Evolutionary conservation across 2,113 vertebrate genomes (phyloP).

Genomic region (Mus spicilegus): DNA sequence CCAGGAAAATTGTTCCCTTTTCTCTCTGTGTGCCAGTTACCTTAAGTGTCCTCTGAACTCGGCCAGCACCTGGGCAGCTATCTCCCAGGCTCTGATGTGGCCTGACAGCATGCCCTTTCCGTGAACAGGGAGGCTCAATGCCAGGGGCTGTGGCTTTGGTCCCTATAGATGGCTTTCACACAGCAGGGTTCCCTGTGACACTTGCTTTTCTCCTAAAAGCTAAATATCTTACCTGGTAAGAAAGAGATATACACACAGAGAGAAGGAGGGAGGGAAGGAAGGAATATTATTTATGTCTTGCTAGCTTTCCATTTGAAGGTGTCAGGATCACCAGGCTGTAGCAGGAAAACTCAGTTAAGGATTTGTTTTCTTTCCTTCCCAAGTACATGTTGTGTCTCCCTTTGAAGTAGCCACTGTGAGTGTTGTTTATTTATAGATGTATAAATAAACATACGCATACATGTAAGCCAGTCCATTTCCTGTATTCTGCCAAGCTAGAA

Average conservation of each 20-base stretch:
- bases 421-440: slow-evolving; percentile 62
- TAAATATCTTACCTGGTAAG: neutral
- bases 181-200: neutral
- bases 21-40: neutral
- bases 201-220: neutral
- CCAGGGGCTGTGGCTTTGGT: slow-evolving; percentile 24
- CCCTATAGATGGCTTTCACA: neutral
- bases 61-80: neutral
- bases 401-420: slow-evolving; percentile 56
- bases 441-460: slow-evolving; percentile 68
- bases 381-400: slow-evolving; percentile 33
- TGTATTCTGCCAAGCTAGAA: slow-evolving; percentile 23
- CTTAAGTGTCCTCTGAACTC: neutral
- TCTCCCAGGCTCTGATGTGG: neutral
- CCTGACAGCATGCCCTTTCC: neutral
- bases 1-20: neutral
- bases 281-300: neutral
- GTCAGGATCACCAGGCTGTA: neutral
- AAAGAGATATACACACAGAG: neutral
- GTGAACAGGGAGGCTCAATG: neutral
- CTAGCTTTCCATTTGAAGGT: neutral
- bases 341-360: slow-evolving; percentile 26
- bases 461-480: slow-evolving; percentile 51
- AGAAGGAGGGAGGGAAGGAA: too few species aligned
- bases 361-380: slow-evolving; percentile 58